Percentiles rank a stretch among this genome's conserved stretches.
phyloP scores from a whole-genome alignment of 2,797 vertebrate genomes.

The Manis javanica region DNA sequence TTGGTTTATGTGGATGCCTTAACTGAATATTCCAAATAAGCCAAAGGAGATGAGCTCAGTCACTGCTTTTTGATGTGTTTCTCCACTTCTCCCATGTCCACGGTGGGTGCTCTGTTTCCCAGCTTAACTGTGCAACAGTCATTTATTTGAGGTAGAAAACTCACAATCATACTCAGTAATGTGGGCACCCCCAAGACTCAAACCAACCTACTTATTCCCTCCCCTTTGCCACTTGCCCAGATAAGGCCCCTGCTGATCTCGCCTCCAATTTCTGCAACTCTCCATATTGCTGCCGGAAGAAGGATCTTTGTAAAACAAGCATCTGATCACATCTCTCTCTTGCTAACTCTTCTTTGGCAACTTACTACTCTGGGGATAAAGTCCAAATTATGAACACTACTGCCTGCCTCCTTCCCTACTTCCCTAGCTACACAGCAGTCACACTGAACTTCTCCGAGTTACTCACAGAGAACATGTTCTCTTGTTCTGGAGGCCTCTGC shows the following conservation, averaged over 20 bases:
- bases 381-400: not conserved
- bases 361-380: not conserved
- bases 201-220: not conserved
- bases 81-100: not conserved
- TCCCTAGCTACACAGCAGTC: not conserved
- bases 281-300: not conserved
- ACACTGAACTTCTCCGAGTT: not conserved
- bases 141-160: not conserved
- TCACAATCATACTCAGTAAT: not conserved
- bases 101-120: not conserved
- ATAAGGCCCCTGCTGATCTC: not conserved
- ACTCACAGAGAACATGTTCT: not conserved
- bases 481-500: not conserved
- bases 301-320: not conserved
- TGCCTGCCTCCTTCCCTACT: not conserved
- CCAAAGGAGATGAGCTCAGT: not conserved
- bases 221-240: not conserved
- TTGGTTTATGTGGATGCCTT: not conserved
- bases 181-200: not conserved
- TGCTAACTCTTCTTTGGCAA: not conserved
- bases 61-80: not conserved
- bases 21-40: not conserved
- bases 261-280: not conserved
- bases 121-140: not conserved
- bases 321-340: not conserved